phyloP scores from a whole-genome alignment of 2,113 vertebrate species.

The Gadus chalcogrammus region DNA sequence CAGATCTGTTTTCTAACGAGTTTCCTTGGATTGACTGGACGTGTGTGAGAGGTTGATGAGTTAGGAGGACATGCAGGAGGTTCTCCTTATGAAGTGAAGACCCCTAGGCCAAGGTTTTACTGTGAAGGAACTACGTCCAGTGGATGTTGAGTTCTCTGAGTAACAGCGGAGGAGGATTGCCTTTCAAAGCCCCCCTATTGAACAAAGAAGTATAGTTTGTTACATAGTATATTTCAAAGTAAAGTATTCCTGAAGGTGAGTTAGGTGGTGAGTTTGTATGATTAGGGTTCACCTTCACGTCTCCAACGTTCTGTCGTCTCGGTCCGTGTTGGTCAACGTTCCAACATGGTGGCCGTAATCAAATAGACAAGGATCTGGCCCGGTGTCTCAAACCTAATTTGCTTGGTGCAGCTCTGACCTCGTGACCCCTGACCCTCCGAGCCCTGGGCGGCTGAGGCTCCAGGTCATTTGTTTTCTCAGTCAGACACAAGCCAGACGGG shows the following conservation, averaged over 20 bases:
- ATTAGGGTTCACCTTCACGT: conserved; percentile 33
- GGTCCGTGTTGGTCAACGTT: conserved; percentile 35
- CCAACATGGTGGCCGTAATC: conserved; percentile 46
- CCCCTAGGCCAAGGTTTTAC: no score
- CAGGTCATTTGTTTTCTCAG: conserved; percentile 70
- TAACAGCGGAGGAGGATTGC: no score
- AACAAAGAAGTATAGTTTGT: neutral
- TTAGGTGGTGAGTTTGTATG: conserved; percentile 1
- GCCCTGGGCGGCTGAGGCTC: conserved; percentile 36
- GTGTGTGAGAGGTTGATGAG: no score
- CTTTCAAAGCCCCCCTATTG: no score
- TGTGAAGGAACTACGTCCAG: no score
- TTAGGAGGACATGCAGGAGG: no score
- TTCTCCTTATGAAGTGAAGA: no score
- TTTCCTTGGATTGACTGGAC: no score
- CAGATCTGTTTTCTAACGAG: no score
- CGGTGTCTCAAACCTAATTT: conserved; percentile 70
- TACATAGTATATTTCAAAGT: no score
- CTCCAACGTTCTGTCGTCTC: conserved; percentile 21
- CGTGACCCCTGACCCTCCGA: conserved; percentile 66
- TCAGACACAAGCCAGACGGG: conserved; percentile 64
- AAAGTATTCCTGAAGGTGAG: conserved; percentile 25
- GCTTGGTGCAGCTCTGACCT: conserved; percentile 58
- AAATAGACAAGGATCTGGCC: conserved; percentile 58
- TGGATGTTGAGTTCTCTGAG: no score